Percentiles rank a stretch among this genome's conserved stretches.
phyloP scores from a whole-genome alignment of 2,113 vertebrate genomes.

The Macrotus californicus region DNA sequence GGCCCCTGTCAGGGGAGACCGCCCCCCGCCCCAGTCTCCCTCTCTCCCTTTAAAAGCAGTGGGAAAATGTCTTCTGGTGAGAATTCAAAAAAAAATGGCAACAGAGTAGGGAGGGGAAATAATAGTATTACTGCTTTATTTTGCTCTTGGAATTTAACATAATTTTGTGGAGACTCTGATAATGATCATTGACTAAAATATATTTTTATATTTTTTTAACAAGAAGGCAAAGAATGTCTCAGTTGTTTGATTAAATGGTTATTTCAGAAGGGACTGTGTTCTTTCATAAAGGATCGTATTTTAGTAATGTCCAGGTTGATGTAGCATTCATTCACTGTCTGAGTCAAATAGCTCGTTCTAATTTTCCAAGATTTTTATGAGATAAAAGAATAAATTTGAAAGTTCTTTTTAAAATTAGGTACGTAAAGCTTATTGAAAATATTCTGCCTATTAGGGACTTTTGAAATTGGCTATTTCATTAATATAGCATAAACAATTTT shows the following conservation, averaged over 20 bases:
- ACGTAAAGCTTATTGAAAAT: neutral
- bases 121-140: neutral
- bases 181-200: neutral
- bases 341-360: neutral
- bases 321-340: neutral
- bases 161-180: neutral
- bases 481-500: neutral
- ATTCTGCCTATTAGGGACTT: neutral
- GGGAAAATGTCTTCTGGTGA: too few species aligned
- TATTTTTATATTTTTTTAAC: neutral
- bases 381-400: neutral
- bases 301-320: neutral
- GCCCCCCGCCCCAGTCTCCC: too few species aligned
- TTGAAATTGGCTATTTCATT: constrained; percentile 19
- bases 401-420: neutral
- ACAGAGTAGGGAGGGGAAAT: neutral
- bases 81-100: too few species aligned
- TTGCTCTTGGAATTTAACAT: neutral
- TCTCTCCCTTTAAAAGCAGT: too few species aligned
- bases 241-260: neutral
- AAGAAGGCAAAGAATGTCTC: neutral
- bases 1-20: too few species aligned
- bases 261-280: neutral
- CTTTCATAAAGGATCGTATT: neutral
- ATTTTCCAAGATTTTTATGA: constrained; percentile 5